A percentile compares a stretch with the other conserved stretches of the same genome.
These are phyloP conservation scores for Diglossa cyanea DNA, from an alignment of 2,797 vertebrate species.

Conservation along the genomic window DNA sequence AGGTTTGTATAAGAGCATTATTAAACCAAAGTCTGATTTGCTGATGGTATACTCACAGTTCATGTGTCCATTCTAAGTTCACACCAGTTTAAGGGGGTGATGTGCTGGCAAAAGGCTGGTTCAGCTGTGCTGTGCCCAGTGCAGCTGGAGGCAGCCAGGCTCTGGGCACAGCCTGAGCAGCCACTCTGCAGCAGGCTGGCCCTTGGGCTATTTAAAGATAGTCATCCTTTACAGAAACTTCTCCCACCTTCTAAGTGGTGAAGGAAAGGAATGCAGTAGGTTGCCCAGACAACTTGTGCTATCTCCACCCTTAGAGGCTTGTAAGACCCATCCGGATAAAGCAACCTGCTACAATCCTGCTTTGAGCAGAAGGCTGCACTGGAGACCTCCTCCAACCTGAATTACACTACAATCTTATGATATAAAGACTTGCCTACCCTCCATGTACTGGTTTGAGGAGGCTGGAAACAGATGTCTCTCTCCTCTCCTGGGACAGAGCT, in stretches of 20 bases:
- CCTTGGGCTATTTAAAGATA: not conserved
- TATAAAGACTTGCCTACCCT: not conserved
- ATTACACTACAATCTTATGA: not conserved
- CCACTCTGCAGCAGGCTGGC: not conserved
- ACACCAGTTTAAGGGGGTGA: not conserved
- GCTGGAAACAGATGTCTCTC: not conserved
- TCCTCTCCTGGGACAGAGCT: not conserved
- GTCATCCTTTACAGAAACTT: rapidly evolving
- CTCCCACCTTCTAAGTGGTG: not conserved
- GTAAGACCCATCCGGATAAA: not conserved
- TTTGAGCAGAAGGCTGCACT: not conserved
- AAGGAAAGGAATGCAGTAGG: not conserved
- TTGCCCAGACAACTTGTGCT: not conserved
- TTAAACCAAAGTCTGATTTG: not conserved
- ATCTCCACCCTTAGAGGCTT: not conserved
- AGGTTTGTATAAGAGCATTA: not conserved
- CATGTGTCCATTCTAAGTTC: not conserved
- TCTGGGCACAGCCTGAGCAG: not conserved
- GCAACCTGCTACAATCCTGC: not conserved
- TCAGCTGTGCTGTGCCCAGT: rapidly evolving
- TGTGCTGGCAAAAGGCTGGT: rapidly evolving
- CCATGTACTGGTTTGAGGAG: not conserved
- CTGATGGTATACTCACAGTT: not conserved
- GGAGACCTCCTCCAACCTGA: not conserved
- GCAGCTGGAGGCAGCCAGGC: not conserved